Percentiles rank a stretch among this genome's conserved stretches.
These are phyloP conservation scores for Rhineura floridana DNA, from an alignment of 2,113 vertebrate species.

Conservation along the genomic window DNA sequence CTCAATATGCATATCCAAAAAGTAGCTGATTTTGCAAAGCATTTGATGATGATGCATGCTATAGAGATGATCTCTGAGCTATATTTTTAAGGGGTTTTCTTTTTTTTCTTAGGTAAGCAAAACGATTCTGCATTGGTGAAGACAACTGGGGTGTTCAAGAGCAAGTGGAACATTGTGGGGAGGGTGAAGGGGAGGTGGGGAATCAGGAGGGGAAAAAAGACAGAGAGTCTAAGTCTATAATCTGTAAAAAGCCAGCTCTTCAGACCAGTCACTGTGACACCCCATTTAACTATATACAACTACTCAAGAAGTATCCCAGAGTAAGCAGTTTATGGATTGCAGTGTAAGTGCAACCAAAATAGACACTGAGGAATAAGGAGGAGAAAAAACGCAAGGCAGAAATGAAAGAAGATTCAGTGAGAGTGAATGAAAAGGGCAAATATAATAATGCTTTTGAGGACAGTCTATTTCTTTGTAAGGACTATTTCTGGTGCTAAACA, in stretches of 20 bases:
- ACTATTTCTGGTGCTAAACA: background rate
- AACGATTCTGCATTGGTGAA: background rate
- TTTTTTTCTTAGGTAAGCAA: background rate
- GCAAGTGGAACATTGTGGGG: background rate
- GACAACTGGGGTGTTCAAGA: background rate
- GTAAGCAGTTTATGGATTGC: background rate
- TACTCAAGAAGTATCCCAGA: background rate
- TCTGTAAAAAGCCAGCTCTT: background rate
- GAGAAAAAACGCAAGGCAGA: background rate
- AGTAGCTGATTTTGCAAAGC: slow-evolving; percentile 1
- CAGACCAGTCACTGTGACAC: background rate
- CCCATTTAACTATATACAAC: background rate
- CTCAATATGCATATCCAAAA: background rate
- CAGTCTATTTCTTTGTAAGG: background rate
- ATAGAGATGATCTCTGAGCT: background rate
- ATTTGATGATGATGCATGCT: background rate
- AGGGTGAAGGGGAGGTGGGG: too few relatives aligned
- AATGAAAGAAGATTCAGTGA: background rate
- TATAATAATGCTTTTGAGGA: background rate
- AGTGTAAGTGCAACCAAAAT: background rate
- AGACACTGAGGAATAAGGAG: too few relatives aligned
- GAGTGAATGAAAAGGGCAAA: background rate
- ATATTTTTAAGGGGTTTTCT: background rate
- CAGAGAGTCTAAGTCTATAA: background rate
- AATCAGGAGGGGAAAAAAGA: background rate